These are phyloP conservation scores for Mercenaria mercenaria DNA, from an alignment of 1,140 invertebrate genomes.

Conservation along the genomic window DNA sequence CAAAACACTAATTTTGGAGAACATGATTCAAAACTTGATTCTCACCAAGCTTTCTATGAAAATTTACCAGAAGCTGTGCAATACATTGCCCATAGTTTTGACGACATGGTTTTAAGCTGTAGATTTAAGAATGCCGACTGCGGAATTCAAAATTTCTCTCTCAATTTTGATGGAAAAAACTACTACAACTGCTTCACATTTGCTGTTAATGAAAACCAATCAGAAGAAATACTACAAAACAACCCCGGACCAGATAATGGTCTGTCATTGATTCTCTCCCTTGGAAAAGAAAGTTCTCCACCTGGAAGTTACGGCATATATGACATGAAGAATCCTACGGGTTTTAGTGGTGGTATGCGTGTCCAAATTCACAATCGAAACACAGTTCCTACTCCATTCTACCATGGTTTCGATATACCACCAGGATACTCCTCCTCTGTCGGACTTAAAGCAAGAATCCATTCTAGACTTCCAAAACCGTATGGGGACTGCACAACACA, in stretches of 20 bases:
- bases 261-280: slow-evolving; percentile 80
- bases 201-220: slow-evolving; percentile 76
- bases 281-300: slow-evolving; percentile 81
- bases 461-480: slow-evolving; percentile 76
- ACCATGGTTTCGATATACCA: slow-evolving; percentile 83
- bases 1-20: slow-evolving; percentile 71
- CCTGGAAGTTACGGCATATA: slow-evolving; percentile 80
- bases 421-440: slow-evolving; percentile 83
- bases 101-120: slow-evolving; percentile 80
- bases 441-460: slow-evolving; percentile 78
- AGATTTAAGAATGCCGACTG: slow-evolving; percentile 79
- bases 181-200: slow-evolving; percentile 84
- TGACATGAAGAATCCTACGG: slow-evolving; percentile 79
- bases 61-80: slow-evolving; percentile 78
- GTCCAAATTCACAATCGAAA: slow-evolving; percentile 85
- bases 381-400: slow-evolving; percentile 85
- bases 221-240: slow-evolving; percentile 71
- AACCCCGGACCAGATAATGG: slow-evolving; percentile 82
- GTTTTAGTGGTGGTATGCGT: slow-evolving; percentile 83
- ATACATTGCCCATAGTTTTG: slow-evolving; percentile 76
- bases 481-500: slow-evolving; percentile 82
- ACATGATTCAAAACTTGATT: slow-evolving; percentile 74
- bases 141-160: slow-evolving; percentile 74
- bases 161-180: slow-evolving; percentile 80
- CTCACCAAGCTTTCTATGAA: slow-evolving; percentile 81